Conservation (phyloP, 2,797 vertebrate species). For the Tympanoctomys barrerae region DNA sequence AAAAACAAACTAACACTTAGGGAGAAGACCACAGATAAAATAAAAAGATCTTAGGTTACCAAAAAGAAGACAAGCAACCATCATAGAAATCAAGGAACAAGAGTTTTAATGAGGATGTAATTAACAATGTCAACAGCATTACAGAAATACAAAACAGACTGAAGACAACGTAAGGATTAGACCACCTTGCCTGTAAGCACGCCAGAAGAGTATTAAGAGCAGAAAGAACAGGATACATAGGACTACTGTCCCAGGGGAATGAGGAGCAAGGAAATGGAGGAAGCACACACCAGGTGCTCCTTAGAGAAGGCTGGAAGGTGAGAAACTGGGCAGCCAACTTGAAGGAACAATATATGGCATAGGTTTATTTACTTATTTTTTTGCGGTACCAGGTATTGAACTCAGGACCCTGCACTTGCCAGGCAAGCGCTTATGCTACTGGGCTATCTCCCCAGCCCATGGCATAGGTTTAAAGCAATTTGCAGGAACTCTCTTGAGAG, state of each 20-base stretch:
- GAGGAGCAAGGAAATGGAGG: background rate
- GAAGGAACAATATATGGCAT: background rate
- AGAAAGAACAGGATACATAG: background rate
- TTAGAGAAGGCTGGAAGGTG: constrained; percentile 40
- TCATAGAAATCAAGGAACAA: constrained; percentile 12
- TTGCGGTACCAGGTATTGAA: too few species aligned
- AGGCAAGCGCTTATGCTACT: too few species aligned
- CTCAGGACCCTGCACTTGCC: too few species aligned
- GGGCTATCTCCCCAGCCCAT: too few species aligned
- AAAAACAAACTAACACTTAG: constrained; percentile 18
- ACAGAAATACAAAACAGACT: constrained; percentile 42
- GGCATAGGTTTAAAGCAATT: constrained; percentile 31
- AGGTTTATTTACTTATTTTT: background rate
- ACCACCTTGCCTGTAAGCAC: background rate
- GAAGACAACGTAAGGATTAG: background rate
- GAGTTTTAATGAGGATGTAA: background rate
- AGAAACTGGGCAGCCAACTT: background rate
- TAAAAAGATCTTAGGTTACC: constrained; percentile 15
- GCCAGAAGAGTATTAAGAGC: background rate
- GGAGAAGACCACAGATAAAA: background rate
- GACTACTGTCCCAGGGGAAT: background rate
- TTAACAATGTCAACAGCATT: background rate
- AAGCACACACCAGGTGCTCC: constrained; percentile 15
- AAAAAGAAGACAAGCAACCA: background rate
- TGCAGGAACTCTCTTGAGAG: constrained; percentile 1